phyloP scores from a whole-genome alignment of 2,113 vertebrate genomes.

The Fukomys damarensis region DNA sequence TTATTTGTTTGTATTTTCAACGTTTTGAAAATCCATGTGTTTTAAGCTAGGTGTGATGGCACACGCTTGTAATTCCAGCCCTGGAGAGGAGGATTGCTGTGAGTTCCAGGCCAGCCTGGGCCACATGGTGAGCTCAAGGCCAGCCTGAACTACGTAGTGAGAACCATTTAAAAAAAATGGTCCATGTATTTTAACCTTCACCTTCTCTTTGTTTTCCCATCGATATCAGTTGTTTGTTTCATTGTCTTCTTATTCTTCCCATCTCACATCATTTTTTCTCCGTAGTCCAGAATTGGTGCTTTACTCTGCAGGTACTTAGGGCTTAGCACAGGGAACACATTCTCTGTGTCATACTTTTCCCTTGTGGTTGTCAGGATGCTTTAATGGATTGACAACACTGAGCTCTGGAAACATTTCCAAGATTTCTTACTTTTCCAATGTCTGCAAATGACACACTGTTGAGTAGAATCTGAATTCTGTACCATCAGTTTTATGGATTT shows the following conservation, averaged over 20 bases:
- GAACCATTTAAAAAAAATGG: not conserved
- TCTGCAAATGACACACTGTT: not conserved
- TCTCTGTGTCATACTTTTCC: not conserved
- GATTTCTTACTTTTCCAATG: not conserved
- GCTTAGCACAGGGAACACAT: not conserved
- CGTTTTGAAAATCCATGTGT: not conserved
- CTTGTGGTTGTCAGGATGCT: not conserved
- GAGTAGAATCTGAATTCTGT: not conserved
- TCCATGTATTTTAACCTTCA: not conserved
- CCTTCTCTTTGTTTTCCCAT: not conserved
- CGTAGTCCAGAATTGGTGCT: not conserved
- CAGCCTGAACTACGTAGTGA: not conserved
- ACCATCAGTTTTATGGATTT: not conserved
- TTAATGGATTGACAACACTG: not conserved
- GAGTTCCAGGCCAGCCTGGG: not conserved
- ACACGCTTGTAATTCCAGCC: not conserved
- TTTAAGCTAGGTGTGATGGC: not conserved
- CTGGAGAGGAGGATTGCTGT: not conserved
- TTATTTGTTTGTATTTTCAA: conserved; percentile 7
- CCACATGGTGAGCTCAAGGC: not conserved
- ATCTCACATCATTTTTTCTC: not conserved
- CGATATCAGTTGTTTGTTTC: not conserved
- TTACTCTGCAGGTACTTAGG: not conserved
- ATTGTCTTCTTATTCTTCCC: not conserved
- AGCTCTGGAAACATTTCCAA: not conserved